These are phyloP conservation scores for Luperina testacea DNA, from an alignment of 2,888 invertebrate genomes.

Conservation along the genomic window DNA sequence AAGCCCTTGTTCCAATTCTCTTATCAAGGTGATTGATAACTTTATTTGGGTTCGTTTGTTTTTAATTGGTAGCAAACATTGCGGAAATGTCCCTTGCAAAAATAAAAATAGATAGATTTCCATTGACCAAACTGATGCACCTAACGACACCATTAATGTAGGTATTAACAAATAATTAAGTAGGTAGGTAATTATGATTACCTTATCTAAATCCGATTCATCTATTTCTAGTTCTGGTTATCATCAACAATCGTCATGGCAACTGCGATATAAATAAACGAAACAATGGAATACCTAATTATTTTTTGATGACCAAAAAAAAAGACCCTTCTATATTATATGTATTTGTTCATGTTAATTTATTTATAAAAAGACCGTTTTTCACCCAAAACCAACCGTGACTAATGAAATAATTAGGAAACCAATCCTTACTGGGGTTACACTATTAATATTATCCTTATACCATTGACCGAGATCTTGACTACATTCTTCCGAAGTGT, in stretches of 20 bases:
- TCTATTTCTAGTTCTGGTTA: neutral
- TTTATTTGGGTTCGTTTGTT: constrained; percentile 5
- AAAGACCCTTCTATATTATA: too few species aligned
- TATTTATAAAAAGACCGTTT: constrained; percentile 25
- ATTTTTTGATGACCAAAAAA: neutral
- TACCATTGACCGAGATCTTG: constrained; percentile 57
- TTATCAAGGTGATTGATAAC: constrained; percentile 23
- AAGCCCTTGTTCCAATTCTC: constrained; percentile 44
- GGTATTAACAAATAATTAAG: neutral
- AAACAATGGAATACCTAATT: neutral
- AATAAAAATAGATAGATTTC: neutral
- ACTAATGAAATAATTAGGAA: constrained; percentile 5
- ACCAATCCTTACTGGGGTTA: neutral
- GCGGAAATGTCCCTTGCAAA: neutral
- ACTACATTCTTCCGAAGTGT: constrained; percentile 31
- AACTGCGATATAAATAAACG: constrained; percentile 5
- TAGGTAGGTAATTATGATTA: too few species aligned
- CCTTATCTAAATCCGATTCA: constrained; percentile 4
- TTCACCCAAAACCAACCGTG: neutral
- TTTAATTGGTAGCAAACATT: neutral
- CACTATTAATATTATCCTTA: constrained; percentile 10
- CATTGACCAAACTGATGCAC: constrained; percentile 15
- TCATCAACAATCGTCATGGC: constrained; percentile 2
- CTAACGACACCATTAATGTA: neutral
- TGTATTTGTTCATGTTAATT: constrained; percentile 13